Conservation (phyloP, 2,888 invertebrate species). For the Drosophila histrio region DNA sequence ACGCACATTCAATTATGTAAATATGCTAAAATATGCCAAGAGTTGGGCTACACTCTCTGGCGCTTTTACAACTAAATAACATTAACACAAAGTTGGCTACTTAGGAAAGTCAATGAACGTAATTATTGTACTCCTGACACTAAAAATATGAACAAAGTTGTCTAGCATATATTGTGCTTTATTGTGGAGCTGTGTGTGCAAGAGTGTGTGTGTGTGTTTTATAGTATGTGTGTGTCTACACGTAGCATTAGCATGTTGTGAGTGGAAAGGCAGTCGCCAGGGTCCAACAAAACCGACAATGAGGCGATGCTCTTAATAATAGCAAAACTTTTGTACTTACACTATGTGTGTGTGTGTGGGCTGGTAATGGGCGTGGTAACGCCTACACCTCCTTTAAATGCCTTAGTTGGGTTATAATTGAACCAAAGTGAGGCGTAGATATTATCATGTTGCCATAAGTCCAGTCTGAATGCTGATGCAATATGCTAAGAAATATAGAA, state of each 20-base stretch:
- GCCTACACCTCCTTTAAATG: slow-evolving; percentile 36
- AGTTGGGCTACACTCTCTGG: slow-evolving; percentile 6
- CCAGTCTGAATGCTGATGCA: slow-evolving; percentile 14
- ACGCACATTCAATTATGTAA: slow-evolving; percentile 39
- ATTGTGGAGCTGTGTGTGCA: slow-evolving; percentile 42
- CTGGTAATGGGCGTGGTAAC: slow-evolving; percentile 36
- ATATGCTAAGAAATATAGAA: slow-evolving; percentile 28
- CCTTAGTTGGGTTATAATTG: slow-evolving; percentile 52
- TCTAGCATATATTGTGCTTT: slow-evolving; percentile 64
- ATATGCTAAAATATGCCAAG: slow-evolving; percentile 44
- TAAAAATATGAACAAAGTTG: slow-evolving; percentile 79
- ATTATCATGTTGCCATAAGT: slow-evolving; percentile 30
- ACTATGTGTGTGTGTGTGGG: background rate
- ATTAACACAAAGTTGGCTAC: slow-evolving; percentile 78
- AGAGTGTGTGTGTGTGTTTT: background rate
- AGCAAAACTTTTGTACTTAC: slow-evolving; percentile 76
- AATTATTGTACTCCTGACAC: slow-evolving; percentile 79
- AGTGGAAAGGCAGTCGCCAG: slow-evolving; percentile 46
- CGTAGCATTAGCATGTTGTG: slow-evolving; percentile 29
- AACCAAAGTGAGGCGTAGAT: slow-evolving; percentile 34
- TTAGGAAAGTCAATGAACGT: slow-evolving; percentile 81
- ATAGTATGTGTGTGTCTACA: slow-evolving; percentile 7
- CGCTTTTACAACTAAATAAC: slow-evolving; percentile 48
- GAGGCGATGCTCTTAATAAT: slow-evolving; percentile 76
- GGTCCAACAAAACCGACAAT: slow-evolving; percentile 77